These are phyloP conservation scores for Athene noctua DNA, from an alignment of 2,113 vertebrate genomes.

Conservation along the genomic window DNA sequence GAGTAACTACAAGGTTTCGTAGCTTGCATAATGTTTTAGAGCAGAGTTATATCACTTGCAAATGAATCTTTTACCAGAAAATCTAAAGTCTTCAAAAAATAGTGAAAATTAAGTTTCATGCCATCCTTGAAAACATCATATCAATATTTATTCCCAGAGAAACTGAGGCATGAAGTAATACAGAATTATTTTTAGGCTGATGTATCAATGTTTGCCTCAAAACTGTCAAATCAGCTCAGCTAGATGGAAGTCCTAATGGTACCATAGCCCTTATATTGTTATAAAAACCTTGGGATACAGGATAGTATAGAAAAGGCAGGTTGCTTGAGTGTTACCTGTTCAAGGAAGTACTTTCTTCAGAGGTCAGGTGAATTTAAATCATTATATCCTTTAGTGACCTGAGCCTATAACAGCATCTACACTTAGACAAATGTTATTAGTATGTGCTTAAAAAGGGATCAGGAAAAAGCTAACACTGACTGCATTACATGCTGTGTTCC, in stretches of 20 bases:
- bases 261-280: not conserved
- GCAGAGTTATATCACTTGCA: not conserved
- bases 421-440: not conserved
- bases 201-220: not conserved
- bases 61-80: not conserved
- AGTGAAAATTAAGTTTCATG: not conserved
- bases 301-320: not conserved
- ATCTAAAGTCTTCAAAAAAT: not conserved
- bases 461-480: not conserved
- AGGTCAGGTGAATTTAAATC: not conserved
- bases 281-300: not conserved
- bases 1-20: not conserved
- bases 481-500: not conserved
- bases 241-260: not conserved
- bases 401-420: not conserved
- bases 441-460: not conserved
- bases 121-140: not conserved
- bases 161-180: not conserved
- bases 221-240: not conserved
- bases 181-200: not conserved
- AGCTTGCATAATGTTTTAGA: not conserved
- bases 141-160: not conserved
- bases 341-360: not conserved
- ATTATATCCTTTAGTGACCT: not conserved
- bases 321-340: not conserved